Evolutionary conservation across 2,888 invertebrate genomes (phyloP).

Genomic region (Microplitis manilae): DNA sequence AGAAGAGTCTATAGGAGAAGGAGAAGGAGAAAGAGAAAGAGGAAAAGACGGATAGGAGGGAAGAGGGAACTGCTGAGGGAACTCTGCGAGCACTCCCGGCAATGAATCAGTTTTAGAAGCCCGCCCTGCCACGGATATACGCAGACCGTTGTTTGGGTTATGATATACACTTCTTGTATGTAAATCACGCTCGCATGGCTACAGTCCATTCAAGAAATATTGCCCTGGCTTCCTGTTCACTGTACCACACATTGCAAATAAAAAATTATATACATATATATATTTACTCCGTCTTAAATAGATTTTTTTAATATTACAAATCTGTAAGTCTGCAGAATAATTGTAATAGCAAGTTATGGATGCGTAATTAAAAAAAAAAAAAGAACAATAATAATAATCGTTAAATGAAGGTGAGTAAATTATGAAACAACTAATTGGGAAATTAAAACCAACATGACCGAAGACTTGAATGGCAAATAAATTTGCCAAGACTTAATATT

Average conservation of each 20-base stretch:
- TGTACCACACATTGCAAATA: not conserved
- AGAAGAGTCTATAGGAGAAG: conserved; percentile 18
- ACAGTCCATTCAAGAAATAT: conserved; percentile 43
- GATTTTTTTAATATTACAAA: too few species aligned
- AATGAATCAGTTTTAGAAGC: conserved; percentile 69
- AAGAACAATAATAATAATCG: too few species aligned
- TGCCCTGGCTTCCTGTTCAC: conserved; percentile 23
- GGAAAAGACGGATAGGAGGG: conserved; percentile 35
- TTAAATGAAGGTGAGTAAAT: not conserved
- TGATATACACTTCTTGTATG: conserved; percentile 66
- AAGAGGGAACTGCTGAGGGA: conserved; percentile 30
- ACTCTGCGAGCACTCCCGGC: conserved; percentile 51
- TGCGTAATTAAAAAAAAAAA: not conserved
- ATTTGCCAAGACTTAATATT: conserved; percentile 1
- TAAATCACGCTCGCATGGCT: conserved; percentile 57
- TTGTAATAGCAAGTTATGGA: too few species aligned
- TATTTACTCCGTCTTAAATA: not conserved
- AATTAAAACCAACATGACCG: not conserved
- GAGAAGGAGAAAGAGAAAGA: conserved; percentile 32
- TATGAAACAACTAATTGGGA: not conserved
- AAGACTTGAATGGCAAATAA: conserved; percentile 4
- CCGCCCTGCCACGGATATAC: conserved; percentile 59
- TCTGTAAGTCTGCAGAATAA: too few species aligned
- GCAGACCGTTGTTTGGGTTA: conserved; percentile 63
- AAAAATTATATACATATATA: not conserved